Evolutionary conservation across 2,797 vertebrate species (phyloP).

Genomic region (Pangasius larnaudii): DNA sequence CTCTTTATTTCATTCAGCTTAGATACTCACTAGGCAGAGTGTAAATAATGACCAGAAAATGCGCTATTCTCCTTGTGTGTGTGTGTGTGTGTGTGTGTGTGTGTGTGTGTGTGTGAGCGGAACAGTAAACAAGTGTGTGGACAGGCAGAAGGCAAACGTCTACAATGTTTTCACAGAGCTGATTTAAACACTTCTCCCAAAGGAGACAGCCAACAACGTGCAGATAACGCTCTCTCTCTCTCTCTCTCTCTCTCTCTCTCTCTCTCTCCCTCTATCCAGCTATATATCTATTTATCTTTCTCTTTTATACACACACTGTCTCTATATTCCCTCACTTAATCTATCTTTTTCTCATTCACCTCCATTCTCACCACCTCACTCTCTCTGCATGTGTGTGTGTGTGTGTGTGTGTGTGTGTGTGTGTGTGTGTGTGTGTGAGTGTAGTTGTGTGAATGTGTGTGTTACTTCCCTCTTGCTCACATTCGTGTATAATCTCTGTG

Average conservation of each 20-base stretch:
- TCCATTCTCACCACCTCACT: background rate
- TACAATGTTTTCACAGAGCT: background rate
- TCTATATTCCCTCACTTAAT: background rate
- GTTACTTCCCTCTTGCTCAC: background rate
- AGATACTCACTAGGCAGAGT: background rate
- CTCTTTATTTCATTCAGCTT: background rate
- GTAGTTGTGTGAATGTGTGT: background rate
- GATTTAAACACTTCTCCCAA: background rate
- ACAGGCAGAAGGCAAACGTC: background rate
- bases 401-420: background rate
- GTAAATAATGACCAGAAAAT: conserved; percentile 1
- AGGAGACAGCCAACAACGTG: background rate
- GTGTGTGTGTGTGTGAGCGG: background rate
- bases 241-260: background rate
- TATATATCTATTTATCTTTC: background rate
- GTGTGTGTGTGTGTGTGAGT: background rate
- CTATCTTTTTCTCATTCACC: background rate
- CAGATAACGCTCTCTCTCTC: background rate
- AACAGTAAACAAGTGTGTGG: background rate
- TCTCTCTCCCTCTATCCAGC: background rate
- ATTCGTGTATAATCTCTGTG: background rate
- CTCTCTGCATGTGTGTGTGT: background rate
- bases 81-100: background rate
- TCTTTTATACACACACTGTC: background rate
- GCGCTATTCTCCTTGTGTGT: background rate